Conservation (phyloP, 2,888 invertebrate genomes). For the Caenorhabditis virilis region DNA sequence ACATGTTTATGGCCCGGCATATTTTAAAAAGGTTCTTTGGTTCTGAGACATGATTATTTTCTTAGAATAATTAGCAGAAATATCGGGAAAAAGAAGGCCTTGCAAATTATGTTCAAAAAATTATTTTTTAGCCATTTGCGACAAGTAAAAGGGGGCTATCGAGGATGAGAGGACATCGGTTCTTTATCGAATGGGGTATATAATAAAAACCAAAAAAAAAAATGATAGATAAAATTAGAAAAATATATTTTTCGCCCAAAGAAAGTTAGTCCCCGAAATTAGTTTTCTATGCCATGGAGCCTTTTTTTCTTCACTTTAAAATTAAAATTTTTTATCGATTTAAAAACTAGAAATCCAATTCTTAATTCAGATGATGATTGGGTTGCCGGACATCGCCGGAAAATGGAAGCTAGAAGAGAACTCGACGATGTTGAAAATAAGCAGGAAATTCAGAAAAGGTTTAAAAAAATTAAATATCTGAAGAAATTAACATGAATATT, state of each 20-base stretch:
- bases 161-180: too few species aligned
- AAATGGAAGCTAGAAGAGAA: slow-evolving; percentile 15
- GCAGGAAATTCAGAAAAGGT: slow-evolving; percentile 24
- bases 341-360: background rate
- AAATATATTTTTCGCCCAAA: too few species aligned
- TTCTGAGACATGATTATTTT: too few species aligned
- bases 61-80: too few species aligned
- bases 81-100: too few species aligned
- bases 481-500: background rate
- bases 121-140: too few species aligned
- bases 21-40: too few species aligned
- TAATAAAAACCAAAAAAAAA: background rate
- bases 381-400: slow-evolving; percentile 29
- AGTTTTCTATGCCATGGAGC: slow-evolving; percentile 4
- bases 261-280: too few species aligned
- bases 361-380: slow-evolving; percentile 23
- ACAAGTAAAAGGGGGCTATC: too few species aligned
- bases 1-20: too few species aligned
- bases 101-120: too few species aligned
- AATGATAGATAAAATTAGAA: too few species aligned
- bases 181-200: background rate
- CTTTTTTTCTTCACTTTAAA: slow-evolving; percentile 2
- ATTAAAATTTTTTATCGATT: background rate
- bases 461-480: background rate
- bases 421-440: slow-evolving; percentile 25